Evolutionary conservation across 2,888 invertebrate species (phyloP).

Genomic region (Napeogenes sylphis): DNA sequence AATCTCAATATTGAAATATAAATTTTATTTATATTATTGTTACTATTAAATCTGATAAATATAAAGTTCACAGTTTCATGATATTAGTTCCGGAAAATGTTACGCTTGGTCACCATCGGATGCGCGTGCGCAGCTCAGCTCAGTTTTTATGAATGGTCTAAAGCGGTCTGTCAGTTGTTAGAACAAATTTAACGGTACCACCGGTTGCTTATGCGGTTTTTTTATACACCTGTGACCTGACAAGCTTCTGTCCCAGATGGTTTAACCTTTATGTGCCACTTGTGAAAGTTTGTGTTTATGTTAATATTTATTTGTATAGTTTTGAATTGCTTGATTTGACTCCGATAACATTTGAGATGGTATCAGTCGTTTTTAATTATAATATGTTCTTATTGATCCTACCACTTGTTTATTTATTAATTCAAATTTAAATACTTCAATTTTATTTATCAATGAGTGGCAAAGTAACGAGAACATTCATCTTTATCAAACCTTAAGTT

Average conservation of each 20-base stretch:
- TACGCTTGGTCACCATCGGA: conserved; percentile 49
- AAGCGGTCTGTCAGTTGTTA: conserved; percentile 57
- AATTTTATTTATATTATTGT: too few species aligned
- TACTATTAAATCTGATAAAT: too few species aligned
- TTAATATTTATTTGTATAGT: conserved; percentile 25
- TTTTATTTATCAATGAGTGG: background rate
- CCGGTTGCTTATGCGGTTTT: conserved; percentile 45
- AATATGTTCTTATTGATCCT: background rate
- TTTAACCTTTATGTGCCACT: conserved; percentile 30
- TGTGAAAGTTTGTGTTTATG: conserved; percentile 32
- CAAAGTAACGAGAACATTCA: background rate
- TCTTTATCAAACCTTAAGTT: too few species aligned
- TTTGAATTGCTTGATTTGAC: conserved; percentile 12
- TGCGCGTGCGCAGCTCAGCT: conserved; percentile 61
- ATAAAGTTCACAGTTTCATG: conserved; percentile 2
- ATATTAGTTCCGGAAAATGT: background rate
- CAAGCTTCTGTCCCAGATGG: conserved; percentile 39
- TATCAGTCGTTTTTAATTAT: conserved; percentile 2
- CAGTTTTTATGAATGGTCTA: conserved; percentile 69
- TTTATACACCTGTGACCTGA: conserved; percentile 48
- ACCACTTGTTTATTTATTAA: background rate
- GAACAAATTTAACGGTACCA: conserved; percentile 70
- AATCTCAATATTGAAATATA: too few species aligned
- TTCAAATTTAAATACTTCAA: background rate
- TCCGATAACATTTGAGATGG: conserved; percentile 4